Evolutionary conservation across 2,888 invertebrate species (phyloP), one percentile per base, ranked within the genome.

Genomic region (Baronia brevicornis): DNA sequence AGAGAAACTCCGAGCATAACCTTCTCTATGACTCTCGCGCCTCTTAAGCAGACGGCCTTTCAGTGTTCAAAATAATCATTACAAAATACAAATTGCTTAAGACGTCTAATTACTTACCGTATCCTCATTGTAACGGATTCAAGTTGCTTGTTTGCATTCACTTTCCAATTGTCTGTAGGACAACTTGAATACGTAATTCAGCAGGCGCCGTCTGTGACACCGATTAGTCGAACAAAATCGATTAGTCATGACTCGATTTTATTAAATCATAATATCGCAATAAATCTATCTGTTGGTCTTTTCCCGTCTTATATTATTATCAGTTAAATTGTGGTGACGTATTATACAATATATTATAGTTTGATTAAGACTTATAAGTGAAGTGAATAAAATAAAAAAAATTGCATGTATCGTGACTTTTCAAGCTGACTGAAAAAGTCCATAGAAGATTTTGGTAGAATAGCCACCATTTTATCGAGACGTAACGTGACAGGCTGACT

Each of bases 141-240:
- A 1, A 20, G 5, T 10, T 17, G 24, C 13, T 9, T 7, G 11
- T 4, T 24, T 12, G 12, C 7, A 14, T 7, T 19, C 24, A 12
- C 29, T 24, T 24, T 34, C 25, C 14, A 19, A 29, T 28, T 28
- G 28, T 29, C 20, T 24, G n/a, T n/a, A 34, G n/a, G 24, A 14
- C 14, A 9, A 25, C 8, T 11, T n/a, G 15, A 23, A 13, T 28
- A 21, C 20, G 14, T 34, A 29, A 28, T 10, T 5, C 7, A 7
- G n/a, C n/a, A 7, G 28, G 19, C 33, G 33, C 33, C 28, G 24
- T 13, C 12, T 14, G 5, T 3, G n/a, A 24, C n/a, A n/a, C 11
- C 34, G 18, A 33, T 28, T 23, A 33, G 19, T 23, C 17, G 8
- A 6, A 6, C 22, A n/a, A n/a, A n/a, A n/a, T n/a, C n/a, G 6